Evolutionary conservation across 2,113 vertebrate genomes (phyloP), one percentile per base, ranked within the genome.

Genomic region (Casuarius casuarius): DNA sequence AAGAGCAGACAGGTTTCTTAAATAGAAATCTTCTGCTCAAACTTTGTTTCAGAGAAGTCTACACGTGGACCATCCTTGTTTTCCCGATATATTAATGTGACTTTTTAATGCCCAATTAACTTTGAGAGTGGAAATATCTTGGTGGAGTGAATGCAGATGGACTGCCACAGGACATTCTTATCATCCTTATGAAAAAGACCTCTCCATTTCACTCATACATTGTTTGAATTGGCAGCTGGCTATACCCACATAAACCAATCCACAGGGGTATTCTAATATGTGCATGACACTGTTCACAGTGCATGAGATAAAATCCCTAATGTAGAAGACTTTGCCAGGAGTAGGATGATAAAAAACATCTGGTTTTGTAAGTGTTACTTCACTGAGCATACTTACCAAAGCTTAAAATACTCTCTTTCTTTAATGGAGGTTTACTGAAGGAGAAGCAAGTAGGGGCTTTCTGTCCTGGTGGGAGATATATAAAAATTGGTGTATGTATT

Each of bases 281-380:
- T 78, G 84, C 82, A 87, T 44, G 83, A 95, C 68, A 92, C 63
- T 44, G n/a, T 63, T 90, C 63, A 7, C 14, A 88, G 76, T 40
- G 68, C 26, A 77, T 54, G 89, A 96, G 92, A 94, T 94, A 94
- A 96, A 96, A 89, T 56, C 79, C 75, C 44, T 28, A 8, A 51
- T 0, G 2, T 35, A 65, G 80, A 92, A 84, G 35, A 26, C 72
- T 61, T 92, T 86, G 87, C 89, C 94, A 94, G 89, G 70, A 91
- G 35, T 18, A 48, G 17, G 48, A 49, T 90, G 84, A 97, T 96
- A 84, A 94, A 96, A 96, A 90, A 0, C 95, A 97, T 88, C 92
- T 97, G 94, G 5, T 83, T 29, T 72, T 1, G 5, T 68, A 59
- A 84, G 59, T 22, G 61, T 65, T 94, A 42, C 72, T 86, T 88